phyloP scores from a whole-genome alignment of 1,140 invertebrate genomes.

The Diorhabda carinulata region DNA sequence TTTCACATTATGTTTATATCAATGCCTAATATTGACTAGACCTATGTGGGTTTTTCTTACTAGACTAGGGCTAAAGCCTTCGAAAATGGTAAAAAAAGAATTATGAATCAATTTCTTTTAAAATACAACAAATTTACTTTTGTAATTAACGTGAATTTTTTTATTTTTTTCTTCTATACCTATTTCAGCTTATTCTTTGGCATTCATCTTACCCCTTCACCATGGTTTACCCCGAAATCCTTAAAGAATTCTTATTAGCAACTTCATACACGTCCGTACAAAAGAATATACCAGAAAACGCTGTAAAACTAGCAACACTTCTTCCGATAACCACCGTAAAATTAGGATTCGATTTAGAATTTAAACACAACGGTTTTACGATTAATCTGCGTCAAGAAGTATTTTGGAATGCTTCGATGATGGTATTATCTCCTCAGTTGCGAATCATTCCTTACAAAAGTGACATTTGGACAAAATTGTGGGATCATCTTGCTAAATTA shows the following conservation, averaged over 20 bases:
- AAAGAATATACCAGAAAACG: slow-evolving; percentile 66
- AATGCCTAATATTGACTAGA: too few species aligned
- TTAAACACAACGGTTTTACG: slow-evolving; percentile 48
- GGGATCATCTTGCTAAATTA: slow-evolving; percentile 61
- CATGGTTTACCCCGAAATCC: slow-evolving; percentile 55
- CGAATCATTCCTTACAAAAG: slow-evolving; percentile 71
- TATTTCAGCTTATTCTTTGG: slow-evolving; percentile 49
- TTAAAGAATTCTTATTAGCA: slow-evolving; percentile 75
- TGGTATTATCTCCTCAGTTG: slow-evolving; percentile 76
- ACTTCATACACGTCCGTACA: slow-evolving; percentile 67
- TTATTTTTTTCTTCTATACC: background rate
- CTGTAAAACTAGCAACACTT: slow-evolving; percentile 60
- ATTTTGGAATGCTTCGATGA: slow-evolving; percentile 74
- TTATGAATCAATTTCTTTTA: too few species aligned
- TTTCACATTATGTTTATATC: too few species aligned
- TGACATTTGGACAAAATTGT: slow-evolving; percentile 78
- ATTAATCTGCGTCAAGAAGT: slow-evolving; percentile 55
- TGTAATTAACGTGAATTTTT: background rate
- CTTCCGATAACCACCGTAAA: slow-evolving; percentile 66
- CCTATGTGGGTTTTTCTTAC: too few species aligned
- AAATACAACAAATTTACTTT: too few species aligned
- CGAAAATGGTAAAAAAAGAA: too few species aligned
- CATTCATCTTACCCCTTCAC: slow-evolving; percentile 53
- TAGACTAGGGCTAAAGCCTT: too few species aligned
- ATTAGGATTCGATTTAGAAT: slow-evolving; percentile 51